phyloP scores from a whole-genome alignment of 1,140 invertebrate species.

The Hycleus cichorii region DNA sequence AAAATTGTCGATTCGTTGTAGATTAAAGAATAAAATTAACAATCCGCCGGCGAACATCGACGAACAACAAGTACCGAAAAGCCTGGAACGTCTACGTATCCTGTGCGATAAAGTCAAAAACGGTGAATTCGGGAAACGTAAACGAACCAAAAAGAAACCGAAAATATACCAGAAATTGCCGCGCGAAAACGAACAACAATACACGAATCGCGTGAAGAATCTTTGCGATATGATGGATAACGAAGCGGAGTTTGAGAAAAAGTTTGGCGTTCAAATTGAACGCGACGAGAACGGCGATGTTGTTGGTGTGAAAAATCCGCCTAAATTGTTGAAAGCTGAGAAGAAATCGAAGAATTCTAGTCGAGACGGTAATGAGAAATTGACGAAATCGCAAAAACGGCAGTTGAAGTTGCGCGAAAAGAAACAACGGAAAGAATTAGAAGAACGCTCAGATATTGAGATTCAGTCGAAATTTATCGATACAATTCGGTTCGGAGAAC shows the following conservation, averaged over 20 bases:
- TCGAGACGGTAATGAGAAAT: slow-evolving; percentile 27
- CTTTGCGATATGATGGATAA: slow-evolving; percentile 44
- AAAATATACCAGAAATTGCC: slow-evolving; percentile 42
- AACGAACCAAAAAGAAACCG: slow-evolving; percentile 24
- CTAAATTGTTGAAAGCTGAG: slow-evolving; percentile 31
- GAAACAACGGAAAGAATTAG: slow-evolving; percentile 40
- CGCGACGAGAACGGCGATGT: slow-evolving; percentile 42
- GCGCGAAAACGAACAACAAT: slow-evolving; percentile 44
- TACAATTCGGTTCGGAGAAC: slow-evolving; percentile 57
- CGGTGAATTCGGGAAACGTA: slow-evolving; percentile 30
- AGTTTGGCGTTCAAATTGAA: slow-evolving; percentile 48
- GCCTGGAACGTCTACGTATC: slow-evolving; percentile 50
- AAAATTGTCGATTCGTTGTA: slow-evolving; percentile 29
- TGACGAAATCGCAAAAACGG: slow-evolving; percentile 45
- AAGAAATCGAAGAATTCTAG: slow-evolving; percentile 41
- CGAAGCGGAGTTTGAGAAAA: slow-evolving; percentile 48
- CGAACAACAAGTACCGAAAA: slow-evolving; percentile 59
- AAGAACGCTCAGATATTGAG: slow-evolving; percentile 24
- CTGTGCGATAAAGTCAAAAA: slow-evolving; percentile 47
- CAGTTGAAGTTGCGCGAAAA: slow-evolving; percentile 43
- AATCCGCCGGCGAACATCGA: slow-evolving; percentile 54
- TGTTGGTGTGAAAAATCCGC: slow-evolving; percentile 42
- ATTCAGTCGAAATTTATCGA: slow-evolving; percentile 43
- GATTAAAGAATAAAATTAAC: slow-evolving; percentile 59
- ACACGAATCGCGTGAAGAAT: slow-evolving; percentile 41